phyloP scores from a whole-genome alignment of 2,797 vertebrate genomes.

The Thalassophryne amazonica region DNA sequence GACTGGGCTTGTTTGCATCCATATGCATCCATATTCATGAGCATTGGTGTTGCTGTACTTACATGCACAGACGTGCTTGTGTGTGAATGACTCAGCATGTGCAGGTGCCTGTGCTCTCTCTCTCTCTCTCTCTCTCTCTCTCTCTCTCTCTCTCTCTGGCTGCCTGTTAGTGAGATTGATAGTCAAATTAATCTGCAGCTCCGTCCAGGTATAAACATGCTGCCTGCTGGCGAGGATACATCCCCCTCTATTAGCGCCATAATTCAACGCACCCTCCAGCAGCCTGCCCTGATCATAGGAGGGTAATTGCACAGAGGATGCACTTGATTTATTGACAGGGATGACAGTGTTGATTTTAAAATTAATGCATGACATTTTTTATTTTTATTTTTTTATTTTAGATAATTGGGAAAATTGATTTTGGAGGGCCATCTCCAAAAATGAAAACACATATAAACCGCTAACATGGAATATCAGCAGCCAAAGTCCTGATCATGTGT shows the following conservation, averaged over 20 bases:
- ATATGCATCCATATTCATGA: background rate
- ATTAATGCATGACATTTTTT: conserved; percentile 52
- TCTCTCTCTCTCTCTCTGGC: background rate
- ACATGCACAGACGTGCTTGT: background rate
- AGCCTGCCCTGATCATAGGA: conserved; percentile 55
- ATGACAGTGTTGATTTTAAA: conserved; percentile 47
- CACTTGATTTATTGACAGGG: conserved; percentile 55
- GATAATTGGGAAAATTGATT: conserved; percentile 41
- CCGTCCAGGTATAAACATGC: conserved; percentile 65
- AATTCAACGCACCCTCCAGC: conserved; percentile 64
- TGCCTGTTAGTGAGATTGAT: conserved; percentile 65
- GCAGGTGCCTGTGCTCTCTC: conserved; percentile 3
- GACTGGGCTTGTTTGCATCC: too few species aligned
- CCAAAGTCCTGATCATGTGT: conserved; percentile 9
- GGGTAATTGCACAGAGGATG: conserved; percentile 62
- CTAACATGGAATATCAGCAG: conserved; percentile 3
- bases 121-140: background rate
- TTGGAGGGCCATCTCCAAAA: background rate
- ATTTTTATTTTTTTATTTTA: conserved; percentile 38
- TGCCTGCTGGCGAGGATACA: conserved; percentile 62
- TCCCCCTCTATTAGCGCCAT: conserved; percentile 61
- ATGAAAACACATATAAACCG: background rate
- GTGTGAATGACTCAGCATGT: conserved; percentile 6
- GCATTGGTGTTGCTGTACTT: background rate
- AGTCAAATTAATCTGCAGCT: conserved; percentile 65